Base-by-base conservation (phyloP, 2,888 invertebrate species). In the Sarcophaga subvicina region DNA sequence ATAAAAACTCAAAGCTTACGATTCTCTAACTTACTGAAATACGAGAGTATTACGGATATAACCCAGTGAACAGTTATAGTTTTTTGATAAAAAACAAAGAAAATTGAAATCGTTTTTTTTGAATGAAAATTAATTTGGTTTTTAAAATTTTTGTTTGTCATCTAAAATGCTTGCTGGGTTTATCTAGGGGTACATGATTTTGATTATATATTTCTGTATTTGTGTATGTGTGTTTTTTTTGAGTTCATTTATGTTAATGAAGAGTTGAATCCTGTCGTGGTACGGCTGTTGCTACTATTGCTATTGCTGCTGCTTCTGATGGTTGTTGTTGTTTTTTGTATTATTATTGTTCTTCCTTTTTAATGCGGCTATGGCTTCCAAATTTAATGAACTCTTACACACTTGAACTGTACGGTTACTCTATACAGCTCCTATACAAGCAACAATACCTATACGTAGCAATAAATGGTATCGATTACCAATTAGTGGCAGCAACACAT, bases 351-450 rank as follows among this genome's bases (percentile, higher is more conserved):
- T 73, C 25, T 54, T 78, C 70, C 71, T 85, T 86, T 86, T 84
- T 88, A 89, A 86, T 89, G 88, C 82, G 86, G 86, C 88, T 88
- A 88, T 88, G 87, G 88, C 89, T 89, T 89, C 89, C 89, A 86
- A 89, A 88, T 88, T 88, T 88, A 88, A 88, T 89, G 88, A 89
- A 89, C 87, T 86, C 37, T 86, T 86, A 83, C 83, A 86, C 80
- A 86, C 86, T 86, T 88, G 88, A 88, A 86, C 83, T 82, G 54
- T 59, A 79, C 60, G 54, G 70, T 69, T 64, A 22, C 79, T 75
- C 59, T 63, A 60, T 78, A 64, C 78, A 75, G 25, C 75, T 54
- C 10, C 54, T 47, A 77, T 62, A 82, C 25, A 82, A 64, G 70
- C 67, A 72, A 80, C 83, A 83, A 80, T 75, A 69, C 54, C 4